Percentiles rank a stretch among this genome's conserved stretches.
Conservation (phyloP, 2,797 vertebrate genomes). For the Protonibea diacanthus region DNA sequence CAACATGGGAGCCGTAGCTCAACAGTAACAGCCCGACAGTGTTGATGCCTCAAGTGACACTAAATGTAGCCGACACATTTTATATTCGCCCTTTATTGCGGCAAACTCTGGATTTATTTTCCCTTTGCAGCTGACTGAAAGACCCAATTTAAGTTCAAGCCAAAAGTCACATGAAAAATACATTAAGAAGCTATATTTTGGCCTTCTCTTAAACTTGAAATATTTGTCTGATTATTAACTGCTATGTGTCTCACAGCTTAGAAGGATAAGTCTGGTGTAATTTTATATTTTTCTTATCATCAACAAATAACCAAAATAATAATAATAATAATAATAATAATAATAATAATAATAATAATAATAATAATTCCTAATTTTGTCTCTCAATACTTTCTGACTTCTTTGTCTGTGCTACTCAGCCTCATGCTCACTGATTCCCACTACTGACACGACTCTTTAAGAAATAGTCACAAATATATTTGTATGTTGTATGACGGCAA, state of each 20-base stretch:
- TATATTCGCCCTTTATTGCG: background rate
- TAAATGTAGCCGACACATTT: slow-evolving; percentile 18
- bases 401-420: background rate
- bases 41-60: slow-evolving; percentile 16
- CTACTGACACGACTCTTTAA: background rate
- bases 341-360: background rate
- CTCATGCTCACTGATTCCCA: background rate
- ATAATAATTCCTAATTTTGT: background rate
- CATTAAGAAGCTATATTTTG: background rate
- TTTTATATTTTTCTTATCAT: background rate
- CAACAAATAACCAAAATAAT: background rate
- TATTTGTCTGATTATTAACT: background rate
- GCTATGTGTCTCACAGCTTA: background rate
- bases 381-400: background rate
- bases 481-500: too few relatives aligned
- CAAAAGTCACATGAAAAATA: background rate
- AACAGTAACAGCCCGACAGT: slow-evolving; percentile 13
- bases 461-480: background rate
- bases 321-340: background rate
- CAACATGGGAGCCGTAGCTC: slow-evolving; percentile 9
- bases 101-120: slow-evolving; percentile 20
- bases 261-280: background rate
- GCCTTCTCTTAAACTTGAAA: background rate
- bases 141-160: background rate
- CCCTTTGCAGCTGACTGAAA: background rate